Percentiles rank a stretch among this genome's conserved stretches.
Evolutionary conservation across 2,113 vertebrate genomes (phyloP).

Genomic region (Perca flavescens): DNA sequence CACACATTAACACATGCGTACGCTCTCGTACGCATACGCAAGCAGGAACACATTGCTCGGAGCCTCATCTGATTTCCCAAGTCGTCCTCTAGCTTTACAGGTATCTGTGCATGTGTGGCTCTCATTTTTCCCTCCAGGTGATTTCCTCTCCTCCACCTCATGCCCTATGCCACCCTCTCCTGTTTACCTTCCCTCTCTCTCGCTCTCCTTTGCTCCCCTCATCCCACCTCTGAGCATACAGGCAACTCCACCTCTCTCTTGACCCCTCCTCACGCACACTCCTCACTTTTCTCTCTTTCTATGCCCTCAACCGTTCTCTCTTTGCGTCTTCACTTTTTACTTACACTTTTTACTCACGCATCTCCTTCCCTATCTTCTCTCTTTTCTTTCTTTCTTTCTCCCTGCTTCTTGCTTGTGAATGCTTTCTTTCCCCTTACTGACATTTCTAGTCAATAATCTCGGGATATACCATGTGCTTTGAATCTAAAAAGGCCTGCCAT

Average conservation of each 20-base stretch:
- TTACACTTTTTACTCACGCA: neutral
- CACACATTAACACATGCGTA: conserved; percentile 26
- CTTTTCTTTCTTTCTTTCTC: neutral
- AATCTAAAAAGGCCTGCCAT: conserved; percentile 68
- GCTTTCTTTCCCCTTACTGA: conserved; percentile 57
- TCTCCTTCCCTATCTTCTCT: neutral
- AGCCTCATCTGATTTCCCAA: conserved; percentile 59
- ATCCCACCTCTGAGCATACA: conserved; percentile 17
- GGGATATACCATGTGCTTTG: conserved; percentile 70
- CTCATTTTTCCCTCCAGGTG: conserved; percentile 27
- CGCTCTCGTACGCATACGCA: neutral
- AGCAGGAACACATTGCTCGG: conserved; percentile 6
- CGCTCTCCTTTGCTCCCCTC: neutral
- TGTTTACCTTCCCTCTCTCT: neutral
- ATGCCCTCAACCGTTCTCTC: neutral
- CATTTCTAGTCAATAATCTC: conserved; percentile 81
- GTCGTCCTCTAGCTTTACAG: conserved; percentile 14
- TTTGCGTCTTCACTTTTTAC: conserved; percentile 13
- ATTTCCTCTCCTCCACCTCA: neutral
- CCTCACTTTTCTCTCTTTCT: conserved; percentile 3
- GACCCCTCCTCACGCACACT: conserved; percentile 21
- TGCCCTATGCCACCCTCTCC: conserved; percentile 16
- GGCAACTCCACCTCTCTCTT: conserved; percentile 18
- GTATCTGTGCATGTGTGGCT: conserved; percentile 11
- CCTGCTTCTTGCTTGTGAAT: conserved; percentile 41